Conservation (phyloP, 2,113 vertebrate species). For the Stigmatopora argus region DNA sequence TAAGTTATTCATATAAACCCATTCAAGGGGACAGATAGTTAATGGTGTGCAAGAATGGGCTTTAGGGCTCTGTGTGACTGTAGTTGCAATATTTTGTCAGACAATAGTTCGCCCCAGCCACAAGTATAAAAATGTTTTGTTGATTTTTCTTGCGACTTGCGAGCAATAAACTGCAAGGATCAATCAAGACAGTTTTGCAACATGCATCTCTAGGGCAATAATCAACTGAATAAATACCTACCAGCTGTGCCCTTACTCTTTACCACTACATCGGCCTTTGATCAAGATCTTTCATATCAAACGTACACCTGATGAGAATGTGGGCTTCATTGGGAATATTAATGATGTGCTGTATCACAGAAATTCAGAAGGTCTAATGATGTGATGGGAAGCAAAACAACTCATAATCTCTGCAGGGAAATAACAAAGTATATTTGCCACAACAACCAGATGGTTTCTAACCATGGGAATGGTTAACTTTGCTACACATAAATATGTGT, state of each 20-base stretch:
- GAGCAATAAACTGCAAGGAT: neutral
- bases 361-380: neutral
- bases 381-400: slow-evolving; percentile 6
- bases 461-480: slow-evolving; percentile 22
- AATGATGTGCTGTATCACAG: slow-evolving; percentile 6
- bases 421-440: slow-evolving; percentile 21
- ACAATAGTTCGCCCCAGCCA: too few relatives aligned
- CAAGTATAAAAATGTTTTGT: too few relatives aligned
- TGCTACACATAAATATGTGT: slow-evolving; percentile 13
- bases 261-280: neutral
- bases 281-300: slow-evolving; percentile 9
- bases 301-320: neutral
- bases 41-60: too few relatives aligned
- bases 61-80: too few relatives aligned
- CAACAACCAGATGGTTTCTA: slow-evolving; percentile 40
- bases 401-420: slow-evolving; percentile 10
- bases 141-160: too few relatives aligned
- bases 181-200: neutral
- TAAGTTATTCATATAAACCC: too few relatives aligned
- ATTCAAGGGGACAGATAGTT: too few relatives aligned
- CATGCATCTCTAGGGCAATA: neutral
- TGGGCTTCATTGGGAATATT: slow-evolving; percentile 3
- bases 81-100: too few relatives aligned
- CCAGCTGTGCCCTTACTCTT: neutral
- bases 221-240: neutral